Base-by-base conservation (phyloP, 2,113 vertebrate genomes). In the Alces alces region DNA sequence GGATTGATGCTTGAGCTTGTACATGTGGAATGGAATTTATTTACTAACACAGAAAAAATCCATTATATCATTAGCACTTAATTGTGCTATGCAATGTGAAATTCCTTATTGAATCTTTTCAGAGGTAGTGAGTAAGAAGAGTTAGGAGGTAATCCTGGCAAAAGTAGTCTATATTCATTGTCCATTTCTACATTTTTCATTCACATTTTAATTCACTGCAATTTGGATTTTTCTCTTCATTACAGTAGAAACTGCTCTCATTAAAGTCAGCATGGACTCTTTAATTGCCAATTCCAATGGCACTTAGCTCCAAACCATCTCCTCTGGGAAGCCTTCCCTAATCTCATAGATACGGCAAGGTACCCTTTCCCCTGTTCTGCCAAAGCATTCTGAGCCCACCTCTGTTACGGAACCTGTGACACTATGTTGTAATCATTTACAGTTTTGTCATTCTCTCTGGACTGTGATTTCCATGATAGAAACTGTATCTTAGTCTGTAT, bases 61-160 rank as follows among this genome's bases (percentile, higher is more conserved):
- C 30, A 66, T 57, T 89, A 30, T 57, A 94, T 43, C n/a, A 28
- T 39, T 76, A 57, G 54, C 17, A 85, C n/a, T 64, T 96, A 66
- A 87, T 28, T 82, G 45, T 80, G 73, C n/a, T 92, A n/a, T 60
- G 60, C 19, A 93, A 83, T 82, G 78, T 84, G 70, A 89, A 96
- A 89, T 87, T 86, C 39, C 43, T 93, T 96, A 93, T 43, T 57
- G 78, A 73, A 39, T 97, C 66, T 97, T 83, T 80, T 47, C 55
- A 79, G 45, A 96, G n/a, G 45, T 25, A 92, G 91, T 33, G 79
- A 80, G 8, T 66, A 96, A 88, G 25, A 92, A 93, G 27, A 89
- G 52, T 80, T 79, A 94, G 91, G 85, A 97, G 93, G 86, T 21
- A 43, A 84, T 84, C 28, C 55, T 43, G 39, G 84, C 61, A 39